Evolutionary conservation across 92 coral and sea anemone species (phyloP), one percentile per base, ranked within the genome.

Genomic region (Anthopleura xanthogrammica): DNA sequence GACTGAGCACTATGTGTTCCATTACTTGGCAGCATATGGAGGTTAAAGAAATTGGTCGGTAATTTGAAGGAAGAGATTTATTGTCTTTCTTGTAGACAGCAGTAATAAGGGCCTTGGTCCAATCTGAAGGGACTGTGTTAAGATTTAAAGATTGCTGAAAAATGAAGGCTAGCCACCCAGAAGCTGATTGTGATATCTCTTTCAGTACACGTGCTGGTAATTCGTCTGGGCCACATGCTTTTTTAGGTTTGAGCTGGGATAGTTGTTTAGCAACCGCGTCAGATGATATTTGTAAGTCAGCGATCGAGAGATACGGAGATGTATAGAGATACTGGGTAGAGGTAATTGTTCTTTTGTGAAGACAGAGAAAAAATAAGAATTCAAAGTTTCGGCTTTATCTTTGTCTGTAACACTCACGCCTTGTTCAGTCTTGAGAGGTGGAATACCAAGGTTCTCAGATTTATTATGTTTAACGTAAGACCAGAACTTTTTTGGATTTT

Each of bases 1-100:
- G 90, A 43, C 94, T 90, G 22, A 87, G 93, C 12, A 90, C 82
- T 13, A 80, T 81, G 52, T 87, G 89, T 64, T 87, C 90, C 93
- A 89, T 86, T n/a, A 86, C 74, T 74, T 89, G 81, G 29, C 92
- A 77, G 23, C 84, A 89, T 3, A 89, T 52, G 77, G 75, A 90
- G 2, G 85, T 87, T 39, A 83, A 79, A 0, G 90, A 83, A 29
- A 90, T 87, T 24, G 88, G 90, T 1, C 90, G 80, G n/a, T 87
- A 83, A 50, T 90, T 87, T 16, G 93, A 77, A 9, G 88, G 90
- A 11, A 78, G 57, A 36, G 88, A 79, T 79, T 84, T 87, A 60
- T 42, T 66, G 8, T 48, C 87, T 16, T 83, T 87, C 62, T 79
- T 79, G 86, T 65, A 82, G 12, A 86, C 79, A 12, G 93, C 89